Percentiles rank a stretch among this genome's conserved stretches.
These are phyloP conservation scores for Drosophila bipectinata DNA, from an alignment of 1,140 invertebrate species.

Conservation along the genomic window DNA sequence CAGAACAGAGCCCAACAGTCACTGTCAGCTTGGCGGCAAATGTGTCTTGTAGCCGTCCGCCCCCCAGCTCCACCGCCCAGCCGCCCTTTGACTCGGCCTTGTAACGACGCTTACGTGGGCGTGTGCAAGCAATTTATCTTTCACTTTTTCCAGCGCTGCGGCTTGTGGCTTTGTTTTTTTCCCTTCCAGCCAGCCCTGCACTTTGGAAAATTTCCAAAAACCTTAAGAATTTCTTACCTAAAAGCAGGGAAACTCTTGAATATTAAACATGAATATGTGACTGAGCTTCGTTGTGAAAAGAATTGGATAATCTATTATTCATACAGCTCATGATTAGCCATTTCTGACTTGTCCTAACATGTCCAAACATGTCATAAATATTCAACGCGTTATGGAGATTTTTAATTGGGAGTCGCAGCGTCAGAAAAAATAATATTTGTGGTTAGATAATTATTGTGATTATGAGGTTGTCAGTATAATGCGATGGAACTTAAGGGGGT, in stretches of 20 bases:
- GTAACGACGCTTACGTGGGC: conserved; percentile 35
- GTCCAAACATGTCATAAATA: too few species aligned
- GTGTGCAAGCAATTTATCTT: conserved; percentile 68
- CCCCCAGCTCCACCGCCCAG: neutral
- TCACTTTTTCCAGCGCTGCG: conserved; percentile 52
- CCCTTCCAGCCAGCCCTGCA: neutral
- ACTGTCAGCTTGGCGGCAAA: conserved; percentile 45
- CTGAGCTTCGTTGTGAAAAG: neutral
- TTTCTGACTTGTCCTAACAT: neutral
- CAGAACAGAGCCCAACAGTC: conserved; percentile 10
- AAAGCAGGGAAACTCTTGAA: neutral
- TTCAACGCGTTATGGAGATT: too few species aligned
- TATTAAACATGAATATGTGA: neutral
- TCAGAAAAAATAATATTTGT: too few species aligned
- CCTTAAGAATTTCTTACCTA: neutral
- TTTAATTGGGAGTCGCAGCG: too few species aligned
- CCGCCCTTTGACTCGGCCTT: conserved; percentile 25
- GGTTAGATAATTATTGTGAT: too few species aligned
- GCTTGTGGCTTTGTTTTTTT: conserved; percentile 34
- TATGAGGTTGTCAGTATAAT: too few species aligned
- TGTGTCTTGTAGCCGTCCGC: conserved; percentile 33
- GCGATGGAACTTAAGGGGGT: too few species aligned
- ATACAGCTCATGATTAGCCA: neutral
- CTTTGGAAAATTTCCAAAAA: neutral
- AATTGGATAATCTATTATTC: neutral